phyloP scores from a whole-genome alignment of 2,797 vertebrate species.

The Oreonectes daqikongensis region DNA sequence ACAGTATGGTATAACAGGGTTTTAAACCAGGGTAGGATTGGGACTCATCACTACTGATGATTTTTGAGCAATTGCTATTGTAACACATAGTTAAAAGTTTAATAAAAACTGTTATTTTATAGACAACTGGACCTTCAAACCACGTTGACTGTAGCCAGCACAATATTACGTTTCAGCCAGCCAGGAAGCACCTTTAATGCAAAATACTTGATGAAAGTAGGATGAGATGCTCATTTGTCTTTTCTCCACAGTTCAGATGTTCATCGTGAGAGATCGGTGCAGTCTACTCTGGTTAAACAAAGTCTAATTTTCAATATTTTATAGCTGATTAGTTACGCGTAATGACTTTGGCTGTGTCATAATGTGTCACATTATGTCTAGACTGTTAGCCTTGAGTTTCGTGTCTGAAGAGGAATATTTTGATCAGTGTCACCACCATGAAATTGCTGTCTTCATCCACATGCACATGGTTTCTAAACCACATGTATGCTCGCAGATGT shows the following conservation, averaged over 20 bases:
- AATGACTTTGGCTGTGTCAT: slow-evolving; percentile 25
- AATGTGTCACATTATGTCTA: slow-evolving; percentile 8
- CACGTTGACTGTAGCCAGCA: not conserved
- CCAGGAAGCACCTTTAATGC: slow-evolving; percentile 7
- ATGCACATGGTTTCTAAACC: slow-evolving; percentile 37
- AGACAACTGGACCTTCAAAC: not conserved
- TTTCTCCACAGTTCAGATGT: not conserved
- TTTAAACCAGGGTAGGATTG: not conserved
- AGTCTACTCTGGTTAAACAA: slow-evolving; percentile 10
- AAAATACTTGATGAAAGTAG: not conserved
- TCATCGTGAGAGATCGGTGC: not conserved
- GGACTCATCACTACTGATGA: not conserved
- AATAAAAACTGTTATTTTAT: too few species aligned
- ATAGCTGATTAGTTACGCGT: slow-evolving; percentile 21
- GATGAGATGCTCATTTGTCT: not conserved
- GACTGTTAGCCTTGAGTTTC: not conserved
- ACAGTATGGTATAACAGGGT: too few species aligned
- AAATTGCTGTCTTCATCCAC: slow-evolving; percentile 27
- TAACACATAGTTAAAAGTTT: not conserved
- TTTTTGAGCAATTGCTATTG: too few species aligned
- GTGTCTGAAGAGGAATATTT: slow-evolving; percentile 2
- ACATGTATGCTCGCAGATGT: not conserved
- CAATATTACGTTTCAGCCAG: not conserved
- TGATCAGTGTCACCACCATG: not conserved
- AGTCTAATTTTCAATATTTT: slow-evolving; percentile 27